Base-by-base conservation (phyloP, 2,113 vertebrate species). In the Zosterops lateralis region DNA sequence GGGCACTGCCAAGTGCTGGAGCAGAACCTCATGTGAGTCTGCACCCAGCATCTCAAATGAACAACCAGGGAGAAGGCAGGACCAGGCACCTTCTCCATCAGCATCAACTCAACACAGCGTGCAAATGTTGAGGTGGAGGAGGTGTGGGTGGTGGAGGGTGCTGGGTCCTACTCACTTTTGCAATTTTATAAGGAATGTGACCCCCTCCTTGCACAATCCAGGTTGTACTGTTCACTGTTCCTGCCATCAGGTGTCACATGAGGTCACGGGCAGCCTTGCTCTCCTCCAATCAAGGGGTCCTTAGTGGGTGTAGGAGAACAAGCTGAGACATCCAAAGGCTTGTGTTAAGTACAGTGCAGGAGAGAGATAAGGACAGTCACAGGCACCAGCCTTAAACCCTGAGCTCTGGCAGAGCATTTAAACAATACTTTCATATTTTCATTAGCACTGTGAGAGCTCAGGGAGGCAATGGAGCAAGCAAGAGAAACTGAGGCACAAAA, bases 41-140 rank as follows among this genome's bases (percentile, higher is more conserved):
- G 44, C 21, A 44, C 44, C 53, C 83, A 92, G 71, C 40, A 10
- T 25, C 62, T 62, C 73, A 58, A 78, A 61, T 0, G 4, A 12
- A 12, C 1, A 8, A 22, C 1, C 1, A 9, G 40, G 45, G 24
- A 12, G 45, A 58, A 72, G 16, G 36, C 58, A 92, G 66, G 26
- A 75, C 5, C 62, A 85, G 89, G 89, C 62, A 77, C 17, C 38
- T 83, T 40, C 58, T 64, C 53, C 4, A 0, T 7, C 32, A 80
- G 51, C 32, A 38, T 38, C 9, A 81, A 5, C 40, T 75, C 61
- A 61, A 44, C 25, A 40, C 11, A 17, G n/a, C 0, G 0, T 9
- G 34, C 42, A 83, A 70, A 50, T 4, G 12, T 12, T 21, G n/a
- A 65, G 28, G 12, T 12, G n/a, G 31, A 70, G 70, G 53, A 84